A percentile compares a stretch with the other conserved stretches of the same genome.
Evolutionary conservation across 2,797 vertebrate genomes (phyloP).

Genomic region (Oophaga sylvatica): DNA sequence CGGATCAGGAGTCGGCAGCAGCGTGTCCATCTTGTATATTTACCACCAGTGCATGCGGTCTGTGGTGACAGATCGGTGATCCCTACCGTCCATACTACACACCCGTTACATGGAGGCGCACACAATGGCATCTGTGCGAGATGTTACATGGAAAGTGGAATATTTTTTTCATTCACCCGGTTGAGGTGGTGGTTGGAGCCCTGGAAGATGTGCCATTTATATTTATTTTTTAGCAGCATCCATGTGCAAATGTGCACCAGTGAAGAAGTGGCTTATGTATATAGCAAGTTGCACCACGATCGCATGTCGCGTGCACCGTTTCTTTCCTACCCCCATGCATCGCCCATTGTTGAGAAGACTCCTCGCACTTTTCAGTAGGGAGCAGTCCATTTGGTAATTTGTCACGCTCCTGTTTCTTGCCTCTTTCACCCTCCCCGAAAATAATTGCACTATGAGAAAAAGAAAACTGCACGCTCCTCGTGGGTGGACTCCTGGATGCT

Average conservation of each 20-base stretch:
- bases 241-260: not conserved
- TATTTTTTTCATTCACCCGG: too few species aligned
- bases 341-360: not conserved
- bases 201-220: not conserved
- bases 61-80: conserved; percentile 2
- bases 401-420: not conserved
- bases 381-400: not conserved
- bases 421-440: too few species aligned
- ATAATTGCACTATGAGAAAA: not conserved
- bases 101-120: not conserved
- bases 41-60: conserved; percentile 14
- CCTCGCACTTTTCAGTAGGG: not conserved
- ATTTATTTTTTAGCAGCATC: not conserved
- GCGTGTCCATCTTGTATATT: conserved; percentile 46
- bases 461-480: not conserved
- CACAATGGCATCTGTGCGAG: not conserved
- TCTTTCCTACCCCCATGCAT: not conserved
- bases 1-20: not conserved
- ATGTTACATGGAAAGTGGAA: not conserved
- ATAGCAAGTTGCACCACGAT: not conserved
- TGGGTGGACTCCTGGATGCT: not conserved
- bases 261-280: not conserved
- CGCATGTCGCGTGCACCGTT: not conserved
- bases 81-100: not conserved
- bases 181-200: not conserved